Evolutionary conservation across 2,888 invertebrate species (phyloP), one percentile per base, ranked within the genome.

Genomic region (Anaspis maculata): DNA sequence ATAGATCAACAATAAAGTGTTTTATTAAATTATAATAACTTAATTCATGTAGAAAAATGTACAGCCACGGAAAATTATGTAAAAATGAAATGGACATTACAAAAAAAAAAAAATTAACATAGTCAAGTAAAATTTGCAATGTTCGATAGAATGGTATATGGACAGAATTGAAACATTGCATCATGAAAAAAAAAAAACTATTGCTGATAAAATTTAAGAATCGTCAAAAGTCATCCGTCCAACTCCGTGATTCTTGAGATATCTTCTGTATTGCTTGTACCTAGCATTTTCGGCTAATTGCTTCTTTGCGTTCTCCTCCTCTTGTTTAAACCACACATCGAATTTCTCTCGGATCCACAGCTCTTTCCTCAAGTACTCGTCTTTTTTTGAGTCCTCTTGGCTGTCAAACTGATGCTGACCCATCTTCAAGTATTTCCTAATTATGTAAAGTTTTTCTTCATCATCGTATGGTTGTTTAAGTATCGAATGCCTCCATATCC

Each of bases 161-260:
- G n/a, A n/a, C n/a, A n/a, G n/a, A n/a, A n/a, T n/a, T n/a, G n/a
- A n/a, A n/a, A n/a, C n/a, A n/a, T n/a, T n/a, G n/a, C n/a, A n/a
- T n/a, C n/a, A n/a, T n/a, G n/a, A n/a, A n/a, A 19, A 19, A 19
- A 19, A 19, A 5, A 19, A 19, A 19, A 19, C 9, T 6, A 19
- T 19, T 19, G 19, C 19, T 34, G 27, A 29, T 24, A 30, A 32
- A 1, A 26, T 54, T 70, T 69, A 76, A 33, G 77, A 85, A 59
- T 88, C 87, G 52, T 86, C 89, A 62, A 94, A 94, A n/a, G 86
- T 87, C 72, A 94, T 86, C 56, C 91, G 75, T 1, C 88, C 84
- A 1, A 86, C 79, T 2, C 90, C 91, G 59, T 90, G 89, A 53
- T 84, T 86, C 64, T 89, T 91, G 69, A 94, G 80, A 61, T 88